Conservation (phyloP, 2,888 invertebrate genomes). For the Drosophila phalerata region DNA sequence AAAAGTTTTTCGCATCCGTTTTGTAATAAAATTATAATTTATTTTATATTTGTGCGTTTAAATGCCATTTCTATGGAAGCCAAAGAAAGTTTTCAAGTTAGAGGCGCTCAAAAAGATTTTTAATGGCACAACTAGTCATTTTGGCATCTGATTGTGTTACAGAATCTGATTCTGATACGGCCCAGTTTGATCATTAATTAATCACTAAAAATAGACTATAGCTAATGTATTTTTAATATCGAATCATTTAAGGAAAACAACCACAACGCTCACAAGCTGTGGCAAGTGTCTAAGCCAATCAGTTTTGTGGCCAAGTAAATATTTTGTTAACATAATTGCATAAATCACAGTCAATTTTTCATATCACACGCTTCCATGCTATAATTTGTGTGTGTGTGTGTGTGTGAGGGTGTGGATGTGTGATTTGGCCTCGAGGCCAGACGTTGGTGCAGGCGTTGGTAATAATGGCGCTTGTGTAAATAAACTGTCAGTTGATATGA, state of each 20-base stretch:
- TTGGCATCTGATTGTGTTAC: neutral
- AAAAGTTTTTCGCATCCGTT: conserved; percentile 74
- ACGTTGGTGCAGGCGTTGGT: conserved; percentile 51
- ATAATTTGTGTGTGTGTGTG: conserved; percentile 53
- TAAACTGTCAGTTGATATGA: conserved; percentile 80
- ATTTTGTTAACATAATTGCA: conserved; percentile 80
- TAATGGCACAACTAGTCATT: neutral
- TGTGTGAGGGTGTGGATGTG: conserved; percentile 15
- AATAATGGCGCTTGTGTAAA: conserved; percentile 77
- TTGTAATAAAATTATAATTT: conserved; percentile 77
- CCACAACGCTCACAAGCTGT: conserved; percentile 33
- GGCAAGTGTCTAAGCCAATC: conserved; percentile 65
- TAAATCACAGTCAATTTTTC: conserved; percentile 79
- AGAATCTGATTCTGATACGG: neutral
- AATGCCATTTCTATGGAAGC: conserved; percentile 27
- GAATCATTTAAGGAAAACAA: conserved; percentile 33
- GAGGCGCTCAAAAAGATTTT: neutral
- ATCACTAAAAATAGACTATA: conserved; percentile 6
- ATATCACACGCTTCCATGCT: conserved; percentile 53
- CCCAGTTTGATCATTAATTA: conserved; percentile 30
- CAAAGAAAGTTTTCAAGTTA: conserved; percentile 19
- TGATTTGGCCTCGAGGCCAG: conserved; percentile 35
- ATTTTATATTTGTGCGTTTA: conserved; percentile 57
- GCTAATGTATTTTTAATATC: conserved; percentile 52
- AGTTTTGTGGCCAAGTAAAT: conserved; percentile 73